These are phyloP conservation scores for Lethrus apterus DNA, from an alignment of 1,140 invertebrate genomes.

Conservation along the genomic window DNA sequence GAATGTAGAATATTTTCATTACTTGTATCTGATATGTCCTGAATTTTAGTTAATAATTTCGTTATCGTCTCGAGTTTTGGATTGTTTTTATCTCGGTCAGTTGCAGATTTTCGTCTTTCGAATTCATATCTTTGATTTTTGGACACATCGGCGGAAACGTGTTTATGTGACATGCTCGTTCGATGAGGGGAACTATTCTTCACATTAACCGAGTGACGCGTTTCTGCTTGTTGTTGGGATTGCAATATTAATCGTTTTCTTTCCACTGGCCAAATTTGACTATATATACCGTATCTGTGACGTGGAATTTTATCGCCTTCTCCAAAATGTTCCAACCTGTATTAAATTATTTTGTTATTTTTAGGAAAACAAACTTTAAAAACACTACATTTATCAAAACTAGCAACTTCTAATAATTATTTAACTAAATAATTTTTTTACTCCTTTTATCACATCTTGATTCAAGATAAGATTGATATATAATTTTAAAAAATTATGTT, in stretches of 20 bases:
- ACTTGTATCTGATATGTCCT: background rate
- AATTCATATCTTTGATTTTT: slow-evolving; percentile 9
- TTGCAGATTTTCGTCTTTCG: slow-evolving; percentile 1
- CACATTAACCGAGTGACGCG: slow-evolving; percentile 14
- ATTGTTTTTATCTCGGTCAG: background rate
- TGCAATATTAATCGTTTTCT: slow-evolving; percentile 11
- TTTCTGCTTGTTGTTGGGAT: slow-evolving; percentile 15
- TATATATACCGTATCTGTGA: slow-evolving; percentile 44
- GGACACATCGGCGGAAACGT: background rate
- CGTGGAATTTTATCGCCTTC: slow-evolving; percentile 38
- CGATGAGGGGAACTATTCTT: background rate
- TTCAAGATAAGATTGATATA: too few relatives aligned
- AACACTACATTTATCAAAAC: too few relatives aligned
- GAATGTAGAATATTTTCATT: slow-evolving; percentile 4
- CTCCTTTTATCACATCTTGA: too few relatives aligned
- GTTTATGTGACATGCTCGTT: background rate
- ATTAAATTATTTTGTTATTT: too few relatives aligned
- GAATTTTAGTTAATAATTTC: slow-evolving; percentile 2
- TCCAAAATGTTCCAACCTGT: slow-evolving; percentile 38
- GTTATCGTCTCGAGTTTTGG: background rate
- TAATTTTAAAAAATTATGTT: too few relatives aligned
- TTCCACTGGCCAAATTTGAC: slow-evolving; percentile 33
- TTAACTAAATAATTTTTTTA: too few relatives aligned
- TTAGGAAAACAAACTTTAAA: too few relatives aligned
- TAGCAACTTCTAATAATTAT: too few relatives aligned